Percentiles rank a stretch among this genome's conserved stretches.
phyloP scores from a whole-genome alignment of 2,888 invertebrate species.

The Megaustenia siamemsis region DNA sequence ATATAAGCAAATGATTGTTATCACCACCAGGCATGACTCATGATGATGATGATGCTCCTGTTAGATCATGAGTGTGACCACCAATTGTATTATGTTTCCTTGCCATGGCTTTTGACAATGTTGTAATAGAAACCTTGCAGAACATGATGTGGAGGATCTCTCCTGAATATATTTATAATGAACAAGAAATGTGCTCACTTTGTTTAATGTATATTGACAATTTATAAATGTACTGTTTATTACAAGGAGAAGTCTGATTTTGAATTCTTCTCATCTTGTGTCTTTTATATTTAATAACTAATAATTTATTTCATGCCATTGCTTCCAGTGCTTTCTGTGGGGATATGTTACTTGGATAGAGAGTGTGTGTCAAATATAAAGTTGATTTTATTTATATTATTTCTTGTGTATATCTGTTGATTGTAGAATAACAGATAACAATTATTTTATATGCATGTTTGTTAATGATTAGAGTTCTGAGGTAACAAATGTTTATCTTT shows the following conservation, averaged over 20 bases:
- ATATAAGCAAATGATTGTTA: no score
- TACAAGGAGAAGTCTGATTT: neutral
- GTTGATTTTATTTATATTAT: no score
- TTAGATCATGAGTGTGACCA: no score
- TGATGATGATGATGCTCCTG: no score
- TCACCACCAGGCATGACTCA: no score
- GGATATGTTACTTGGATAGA: neutral
- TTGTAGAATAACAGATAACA: no score
- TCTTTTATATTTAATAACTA: neutral
- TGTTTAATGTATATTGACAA: slow-evolving; percentile 9
- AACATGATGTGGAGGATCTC: neutral
- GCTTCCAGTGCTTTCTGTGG: slow-evolving; percentile 14
- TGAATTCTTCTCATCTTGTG: neutral
- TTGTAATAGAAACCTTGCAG: no score
- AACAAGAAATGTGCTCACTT: neutral
- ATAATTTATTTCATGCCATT: neutral
- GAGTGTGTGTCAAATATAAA: neutral
- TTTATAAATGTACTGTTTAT: slow-evolving; percentile 2
- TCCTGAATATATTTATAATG: neutral
- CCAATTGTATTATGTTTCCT: neutral
- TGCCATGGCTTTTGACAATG: slow-evolving; percentile 1
- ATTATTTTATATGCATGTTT: no score
- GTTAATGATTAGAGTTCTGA: no score
- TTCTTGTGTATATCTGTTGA: no score
- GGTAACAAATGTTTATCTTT: no score